Conservation (phyloP, 2,888 invertebrate genomes). For the Andrena haemorrhoa region DNA sequence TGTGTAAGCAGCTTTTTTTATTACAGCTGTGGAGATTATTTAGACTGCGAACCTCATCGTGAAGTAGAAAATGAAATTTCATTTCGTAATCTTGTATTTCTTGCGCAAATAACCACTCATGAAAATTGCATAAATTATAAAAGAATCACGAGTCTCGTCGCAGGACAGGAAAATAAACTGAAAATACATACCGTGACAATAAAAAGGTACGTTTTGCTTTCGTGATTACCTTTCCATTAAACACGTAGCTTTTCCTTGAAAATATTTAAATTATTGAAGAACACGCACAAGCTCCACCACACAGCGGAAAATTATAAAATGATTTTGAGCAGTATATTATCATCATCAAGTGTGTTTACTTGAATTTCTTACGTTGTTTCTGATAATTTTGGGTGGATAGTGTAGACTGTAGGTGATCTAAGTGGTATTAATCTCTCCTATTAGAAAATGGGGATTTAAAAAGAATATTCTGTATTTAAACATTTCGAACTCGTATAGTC, state of each 20-base stretch:
- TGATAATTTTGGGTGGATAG: too few relatives aligned
- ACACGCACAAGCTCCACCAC: background rate
- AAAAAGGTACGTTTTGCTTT: background rate
- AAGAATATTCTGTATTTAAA: too few relatives aligned
- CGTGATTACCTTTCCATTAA: too few relatives aligned
- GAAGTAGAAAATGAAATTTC: background rate
- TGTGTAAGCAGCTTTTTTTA: background rate
- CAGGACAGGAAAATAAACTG: background rate
- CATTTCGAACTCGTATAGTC: too few relatives aligned
- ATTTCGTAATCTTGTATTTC: background rate
- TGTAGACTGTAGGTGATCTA: too few relatives aligned
- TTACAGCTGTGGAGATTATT: background rate
- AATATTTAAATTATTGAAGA: background rate
- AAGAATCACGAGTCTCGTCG: background rate
- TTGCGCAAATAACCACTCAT: background rate
- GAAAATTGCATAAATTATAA: background rate
- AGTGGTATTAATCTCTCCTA: too few relatives aligned
- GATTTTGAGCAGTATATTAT: background rate
- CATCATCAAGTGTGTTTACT: background rate
- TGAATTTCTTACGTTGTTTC: background rate
- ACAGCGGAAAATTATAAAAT: background rate
- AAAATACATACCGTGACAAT: background rate
- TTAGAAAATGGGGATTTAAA: too few relatives aligned
- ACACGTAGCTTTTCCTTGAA: too few relatives aligned
- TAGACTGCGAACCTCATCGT: background rate